Base-by-base conservation (phyloP, 1,140 invertebrate genomes). In the Varroa destructor region DNA sequence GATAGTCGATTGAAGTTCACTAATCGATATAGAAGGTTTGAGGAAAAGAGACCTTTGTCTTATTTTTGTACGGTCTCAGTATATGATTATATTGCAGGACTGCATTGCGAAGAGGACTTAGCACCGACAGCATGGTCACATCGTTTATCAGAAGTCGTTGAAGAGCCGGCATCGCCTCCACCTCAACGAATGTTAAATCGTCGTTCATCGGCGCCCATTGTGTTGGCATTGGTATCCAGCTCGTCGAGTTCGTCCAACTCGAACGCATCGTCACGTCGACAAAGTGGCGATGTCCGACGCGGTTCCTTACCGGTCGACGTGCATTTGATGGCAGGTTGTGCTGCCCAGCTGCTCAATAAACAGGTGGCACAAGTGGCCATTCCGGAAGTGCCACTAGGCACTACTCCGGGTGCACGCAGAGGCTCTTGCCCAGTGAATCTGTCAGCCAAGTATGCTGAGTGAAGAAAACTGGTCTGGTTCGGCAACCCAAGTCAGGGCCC, bases 61-160 rank as follows among this genome's bases (percentile, higher is more conserved):
- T 51, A 3, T 51, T 51, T 51, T 8, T 51, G 46, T 51, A 5
- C 46, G 8, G 4, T 3, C 46, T 51, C 4, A 5, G 4, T 5
- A 3, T 12, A 14, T 67, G 2, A 37, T 46, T 42, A 58, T 67
- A 43, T 46, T 40, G 12, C 37, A 67, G 61, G 61, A 12, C 4
- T 67, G 37, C 61, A 67, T 67, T 67, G 61, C 37, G 61, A 67
- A 12, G 61, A 67, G 40, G 61, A 67, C 46, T 37, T 67, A 14
- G 61, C 61, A 40, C 61, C 61, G 12, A 67, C 61, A 43, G 61
- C 61, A 40, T 67, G 61, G 61, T 67, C 61, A 40, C 61, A 67
- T 37, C 40, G 61, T 12, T 37, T 67, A 14, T 67, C 61, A 12
- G 61, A 67, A 67, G 61, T 67, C 10, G 61, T 67, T 40, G 61